Conservation (phyloP, 1,140 invertebrate species). For the Eumeta japonica region DNA sequence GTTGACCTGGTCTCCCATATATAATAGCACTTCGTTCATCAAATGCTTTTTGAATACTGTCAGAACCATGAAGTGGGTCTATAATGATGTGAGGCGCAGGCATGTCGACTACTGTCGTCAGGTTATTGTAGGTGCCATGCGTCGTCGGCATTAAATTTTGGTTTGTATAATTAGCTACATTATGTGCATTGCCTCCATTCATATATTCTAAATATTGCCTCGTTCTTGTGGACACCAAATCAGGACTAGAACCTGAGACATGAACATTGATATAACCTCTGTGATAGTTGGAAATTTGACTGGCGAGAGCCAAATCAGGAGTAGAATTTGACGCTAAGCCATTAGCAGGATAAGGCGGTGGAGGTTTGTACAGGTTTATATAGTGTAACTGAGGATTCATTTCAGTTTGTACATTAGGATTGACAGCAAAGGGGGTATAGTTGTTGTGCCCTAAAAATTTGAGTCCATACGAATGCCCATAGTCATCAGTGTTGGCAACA, state of each 20-base stretch:
- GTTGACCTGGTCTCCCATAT: slow-evolving; percentile 58
- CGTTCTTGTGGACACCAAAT: slow-evolving; percentile 69
- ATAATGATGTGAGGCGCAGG: slow-evolving; percentile 47
- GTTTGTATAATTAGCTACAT: too few relatives aligned
- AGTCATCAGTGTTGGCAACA: slow-evolving; percentile 30
- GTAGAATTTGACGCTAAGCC: slow-evolving; percentile 75
- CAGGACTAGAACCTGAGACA: slow-evolving; percentile 74
- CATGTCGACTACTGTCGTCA: slow-evolving; percentile 45
- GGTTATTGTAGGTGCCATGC: slow-evolving; percentile 72
- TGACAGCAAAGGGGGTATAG: slow-evolving; percentile 36
- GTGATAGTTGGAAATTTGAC: slow-evolving; percentile 55
- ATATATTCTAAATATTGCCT: slow-evolving; percentile 55
- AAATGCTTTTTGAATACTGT: slow-evolving; percentile 61
- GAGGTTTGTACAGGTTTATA: slow-evolving; percentile 75
- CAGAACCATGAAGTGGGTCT: slow-evolving; percentile 52
- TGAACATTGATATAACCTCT: slow-evolving; percentile 59
- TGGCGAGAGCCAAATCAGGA: slow-evolving; percentile 74
- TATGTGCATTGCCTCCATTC: slow-evolving; percentile 32
- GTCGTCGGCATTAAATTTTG: slow-evolving; percentile 41
- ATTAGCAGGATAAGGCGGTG: slow-evolving; percentile 77
- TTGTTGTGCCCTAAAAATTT: slow-evolving; percentile 28
- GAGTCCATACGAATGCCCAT: slow-evolving; percentile 25
- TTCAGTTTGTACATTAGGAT: slow-evolving; percentile 42
- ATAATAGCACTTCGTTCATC: slow-evolving; percentile 63
- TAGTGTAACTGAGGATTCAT: slow-evolving; percentile 55